Conservation (phyloP, 2,888 invertebrate genomes). For the Pasiphila rectangulata region DNA sequence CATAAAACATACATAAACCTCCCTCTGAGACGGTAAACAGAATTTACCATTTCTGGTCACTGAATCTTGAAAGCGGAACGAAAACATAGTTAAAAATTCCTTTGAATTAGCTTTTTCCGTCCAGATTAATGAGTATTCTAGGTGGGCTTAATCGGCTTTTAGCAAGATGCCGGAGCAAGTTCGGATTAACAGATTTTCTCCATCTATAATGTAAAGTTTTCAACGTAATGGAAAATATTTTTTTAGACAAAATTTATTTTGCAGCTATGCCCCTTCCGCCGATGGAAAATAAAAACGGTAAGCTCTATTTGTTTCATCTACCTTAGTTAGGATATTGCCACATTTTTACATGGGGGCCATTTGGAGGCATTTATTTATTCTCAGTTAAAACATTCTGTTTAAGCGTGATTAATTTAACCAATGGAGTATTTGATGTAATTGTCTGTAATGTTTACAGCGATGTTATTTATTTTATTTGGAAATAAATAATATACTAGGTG, state of each 20-base stretch:
- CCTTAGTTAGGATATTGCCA: too few species aligned
- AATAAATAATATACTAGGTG: too few species aligned
- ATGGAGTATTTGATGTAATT: too few species aligned
- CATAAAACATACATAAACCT: slow-evolving; percentile 23
- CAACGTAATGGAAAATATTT: not conserved
- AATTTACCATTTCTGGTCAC: slow-evolving; percentile 18
- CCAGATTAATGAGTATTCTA: slow-evolving; percentile 19
- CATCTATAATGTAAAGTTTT: slow-evolving; percentile 21
- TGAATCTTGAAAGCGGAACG: slow-evolving; percentile 6
- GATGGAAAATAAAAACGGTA: slow-evolving; percentile 70
- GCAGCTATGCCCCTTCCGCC: slow-evolving; percentile 69
- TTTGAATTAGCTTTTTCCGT: slow-evolving; percentile 17
- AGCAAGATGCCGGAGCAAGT: slow-evolving; percentile 15
- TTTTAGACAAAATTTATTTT: slow-evolving; percentile 27
- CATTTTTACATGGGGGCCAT: too few species aligned
- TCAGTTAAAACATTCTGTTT: too few species aligned
- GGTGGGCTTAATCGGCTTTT: slow-evolving; percentile 24
- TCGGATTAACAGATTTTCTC: slow-evolving; percentile 22
- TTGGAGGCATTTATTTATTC: too few species aligned
- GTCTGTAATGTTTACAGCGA: too few species aligned
- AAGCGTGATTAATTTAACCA: too few species aligned
- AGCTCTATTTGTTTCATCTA: too few species aligned
- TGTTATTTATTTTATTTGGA: too few species aligned
- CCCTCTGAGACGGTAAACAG: slow-evolving; percentile 7
- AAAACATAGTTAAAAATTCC: slow-evolving; percentile 7